Percentiles rank a stretch among this genome's conserved stretches.
phyloP scores from a whole-genome alignment of 1,140 invertebrate genomes.

The Cydia pomonella region DNA sequence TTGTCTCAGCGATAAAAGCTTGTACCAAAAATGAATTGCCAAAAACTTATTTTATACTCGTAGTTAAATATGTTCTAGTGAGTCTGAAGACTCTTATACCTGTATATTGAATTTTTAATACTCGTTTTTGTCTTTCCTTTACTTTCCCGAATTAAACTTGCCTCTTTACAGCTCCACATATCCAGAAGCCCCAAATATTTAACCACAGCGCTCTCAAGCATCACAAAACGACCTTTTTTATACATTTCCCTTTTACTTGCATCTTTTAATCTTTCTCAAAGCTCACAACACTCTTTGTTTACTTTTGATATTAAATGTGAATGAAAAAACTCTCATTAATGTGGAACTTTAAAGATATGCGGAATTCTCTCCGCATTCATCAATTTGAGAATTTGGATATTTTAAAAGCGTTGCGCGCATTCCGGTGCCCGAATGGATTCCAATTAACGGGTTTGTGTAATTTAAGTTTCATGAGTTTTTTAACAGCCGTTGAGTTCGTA shows the following conservation, averaged over 20 bases:
- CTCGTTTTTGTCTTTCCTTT: not conserved
- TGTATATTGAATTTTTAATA: not conserved
- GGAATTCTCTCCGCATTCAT: conserved; percentile 12
- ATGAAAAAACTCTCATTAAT: conserved; percentile 7
- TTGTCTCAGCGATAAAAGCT: too few species aligned
- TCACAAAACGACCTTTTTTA: conserved; percentile 3
- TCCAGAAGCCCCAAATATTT: not conserved
- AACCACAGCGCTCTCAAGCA: not conserved
- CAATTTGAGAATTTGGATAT: not conserved
- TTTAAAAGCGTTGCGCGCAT: conserved; percentile 1
- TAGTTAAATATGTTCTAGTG: too few species aligned
- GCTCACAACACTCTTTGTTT: not conserved
- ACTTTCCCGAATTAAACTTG: not conserved
- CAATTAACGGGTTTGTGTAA: not conserved
- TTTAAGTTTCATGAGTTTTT: not conserved
- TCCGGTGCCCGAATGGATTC: not conserved
- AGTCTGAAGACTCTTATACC: too few species aligned
- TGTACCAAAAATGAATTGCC: too few species aligned
- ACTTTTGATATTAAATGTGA: conserved; percentile 14
- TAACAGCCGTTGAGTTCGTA: not conserved
- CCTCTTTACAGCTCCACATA: not conserved
- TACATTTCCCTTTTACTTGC: conserved; percentile 12
- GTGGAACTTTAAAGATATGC: not conserved
- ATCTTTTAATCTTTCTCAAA: conserved; percentile 31
- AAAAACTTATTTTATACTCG: too few species aligned